phyloP scores from a whole-genome alignment of 37 sponge, comb jelly and placozoan species.

The Beroe ovata region DNA sequence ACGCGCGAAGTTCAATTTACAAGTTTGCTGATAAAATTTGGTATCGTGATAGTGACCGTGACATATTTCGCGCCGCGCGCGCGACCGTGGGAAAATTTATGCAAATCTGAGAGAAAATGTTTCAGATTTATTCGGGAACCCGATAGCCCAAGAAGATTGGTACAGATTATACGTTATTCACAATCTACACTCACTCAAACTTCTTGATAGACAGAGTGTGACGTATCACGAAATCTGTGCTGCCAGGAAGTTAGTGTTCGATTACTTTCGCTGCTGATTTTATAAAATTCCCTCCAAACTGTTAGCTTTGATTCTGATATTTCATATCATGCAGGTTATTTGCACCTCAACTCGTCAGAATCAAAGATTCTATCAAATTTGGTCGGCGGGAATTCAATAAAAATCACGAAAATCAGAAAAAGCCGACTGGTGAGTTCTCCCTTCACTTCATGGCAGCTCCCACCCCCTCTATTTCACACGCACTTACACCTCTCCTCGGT shows the following conservation, averaged over 20 bases:
- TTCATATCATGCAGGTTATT: slow-evolving; percentile 23
- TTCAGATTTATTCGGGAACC: slow-evolving; percentile 64
- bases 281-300: too few species aligned
- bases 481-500: background rate
- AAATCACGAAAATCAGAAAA: background rate
- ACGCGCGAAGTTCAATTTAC: background rate
- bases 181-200: background rate
- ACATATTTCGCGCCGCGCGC: slow-evolving; percentile 33
- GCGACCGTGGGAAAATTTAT: background rate
- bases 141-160: slow-evolving; percentile 43
- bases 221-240: background rate
- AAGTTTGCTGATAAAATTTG: background rate
- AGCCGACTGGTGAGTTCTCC: background rate
- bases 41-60: slow-evolving; percentile 14
- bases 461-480: background rate
- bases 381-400: slow-evolving; percentile 40
- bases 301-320: too few species aligned
- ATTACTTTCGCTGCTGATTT: too few species aligned
- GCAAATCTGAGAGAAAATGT: background rate
- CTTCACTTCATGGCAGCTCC: background rate
- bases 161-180: slow-evolving; percentile 52
- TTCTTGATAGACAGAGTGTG: slow-evolving; percentile 36
- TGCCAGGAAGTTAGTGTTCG: background rate
- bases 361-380: slow-evolving; percentile 51
- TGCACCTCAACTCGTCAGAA: slow-evolving; percentile 18